phyloP scores from a whole-genome alignment of 2,888 invertebrate species.

The Stomorhina lunata region DNA sequence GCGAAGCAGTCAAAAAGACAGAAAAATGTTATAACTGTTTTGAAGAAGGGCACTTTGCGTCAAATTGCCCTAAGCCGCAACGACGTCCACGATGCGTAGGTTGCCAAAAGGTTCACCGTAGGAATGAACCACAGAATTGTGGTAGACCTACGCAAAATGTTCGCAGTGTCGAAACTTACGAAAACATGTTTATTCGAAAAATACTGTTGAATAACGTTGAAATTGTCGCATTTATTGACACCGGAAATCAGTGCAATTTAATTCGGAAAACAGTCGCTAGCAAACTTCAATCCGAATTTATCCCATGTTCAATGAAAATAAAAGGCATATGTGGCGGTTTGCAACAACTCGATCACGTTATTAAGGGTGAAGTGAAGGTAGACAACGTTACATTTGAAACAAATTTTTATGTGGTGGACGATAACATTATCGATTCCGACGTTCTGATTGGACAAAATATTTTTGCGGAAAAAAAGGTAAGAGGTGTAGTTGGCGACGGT shows the following conservation, averaged over 20 bases:
- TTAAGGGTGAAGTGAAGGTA: not conserved
- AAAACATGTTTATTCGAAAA: constrained; percentile 1
- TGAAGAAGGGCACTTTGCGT: constrained; percentile 38
- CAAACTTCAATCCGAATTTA: no score
- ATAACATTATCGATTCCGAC: not conserved
- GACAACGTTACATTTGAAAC: not conserved
- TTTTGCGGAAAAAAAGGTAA: not conserved
- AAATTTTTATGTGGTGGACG: not conserved
- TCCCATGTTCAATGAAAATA: no score
- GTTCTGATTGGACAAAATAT: not conserved
- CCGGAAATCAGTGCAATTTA: constrained; percentile 26
- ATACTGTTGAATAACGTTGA: not conserved
- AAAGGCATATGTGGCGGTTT: not conserved
- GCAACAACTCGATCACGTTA: not conserved
- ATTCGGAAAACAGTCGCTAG: no score
- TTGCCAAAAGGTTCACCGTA: constrained; percentile 48
- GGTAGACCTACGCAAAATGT: not conserved
- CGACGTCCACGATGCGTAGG: constrained; percentile 25
- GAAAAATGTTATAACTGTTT: constrained; percentile 39
- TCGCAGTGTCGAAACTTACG: not conserved
- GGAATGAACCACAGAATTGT: constrained; percentile 18
- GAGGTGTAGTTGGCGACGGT: not conserved
- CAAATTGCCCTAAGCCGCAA: constrained; percentile 43
- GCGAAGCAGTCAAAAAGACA: not conserved
- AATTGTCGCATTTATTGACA: constrained; percentile 21